Evolutionary conservation across 2,797 vertebrate genomes (phyloP), one percentile per base, ranked within the genome.

Genomic region (Crypturellus tataupa): DNA sequence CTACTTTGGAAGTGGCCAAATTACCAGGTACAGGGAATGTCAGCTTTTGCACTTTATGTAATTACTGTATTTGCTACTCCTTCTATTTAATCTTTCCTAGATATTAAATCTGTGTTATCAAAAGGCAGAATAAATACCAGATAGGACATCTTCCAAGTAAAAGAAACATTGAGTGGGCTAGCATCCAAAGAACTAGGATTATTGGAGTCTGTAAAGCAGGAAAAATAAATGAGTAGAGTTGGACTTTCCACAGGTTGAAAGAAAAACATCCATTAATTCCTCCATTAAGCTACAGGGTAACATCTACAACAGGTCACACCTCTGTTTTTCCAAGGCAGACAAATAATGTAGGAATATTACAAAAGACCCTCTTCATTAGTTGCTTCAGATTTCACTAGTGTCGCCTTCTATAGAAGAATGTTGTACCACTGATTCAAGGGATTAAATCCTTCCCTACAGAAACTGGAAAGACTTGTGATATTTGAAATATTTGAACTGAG

Each of bases 101-200:
- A 87, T 81, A 85, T 93, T 75, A 92, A 94, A 87, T 29, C 35
- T 90, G 27, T 76, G 37, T n/a, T 89, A 69, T 89, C 0, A 0
- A 87, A 78, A 90, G 42, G 31, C 37, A 91, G 85, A 90, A 82
- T 89, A 93, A 96, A 77, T 49, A 85, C 44, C n/a, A 87, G 53
- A 77, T 37, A 94, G 58, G 35, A 14, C 58, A 83, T 89, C 64
- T 89, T 90, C 70, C 93, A 93, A 85, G 44, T 33, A 82, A 73
- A 75, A 86, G 37, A 85, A 95, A 35, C 85, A 81, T 62, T 89
- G 81, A 93, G 64, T 78, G 58, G 81, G 67, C 80, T 88, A 80
- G 44, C 29, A 90, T 90, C 76, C 85, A 87, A 94, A 93, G 31
- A 77, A 73, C 53, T 90, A 62, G 90, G 78, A 87, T 96, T 92